Percentiles rank a stretch among this genome's conserved stretches.
phyloP scores from a whole-genome alignment of 2,113 vertebrate species.

The Phocoena phocoena region DNA sequence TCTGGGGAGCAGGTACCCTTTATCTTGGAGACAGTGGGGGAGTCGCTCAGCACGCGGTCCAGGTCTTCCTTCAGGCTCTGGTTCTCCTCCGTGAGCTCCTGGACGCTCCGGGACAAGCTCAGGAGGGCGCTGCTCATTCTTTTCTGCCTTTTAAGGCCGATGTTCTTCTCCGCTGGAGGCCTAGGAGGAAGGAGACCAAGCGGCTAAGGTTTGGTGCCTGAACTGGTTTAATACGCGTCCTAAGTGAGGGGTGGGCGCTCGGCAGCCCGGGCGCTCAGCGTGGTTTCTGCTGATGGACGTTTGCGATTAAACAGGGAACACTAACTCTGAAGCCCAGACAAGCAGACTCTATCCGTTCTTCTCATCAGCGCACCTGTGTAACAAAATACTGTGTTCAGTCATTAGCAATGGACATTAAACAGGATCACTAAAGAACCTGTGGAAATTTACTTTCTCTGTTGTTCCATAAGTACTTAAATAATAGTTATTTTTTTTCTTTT shows the following conservation, averaged over 20 bases:
- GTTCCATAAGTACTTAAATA: accelerated
- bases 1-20: conserved; percentile 83
- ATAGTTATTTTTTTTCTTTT: too few relatives aligned
- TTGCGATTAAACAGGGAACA: background rate
- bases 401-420: background rate
- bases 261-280: background rate
- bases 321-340: background rate
- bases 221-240: background rate
- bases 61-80: conserved; percentile 88
- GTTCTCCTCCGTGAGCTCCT: conserved; percentile 92
- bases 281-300: accelerated
- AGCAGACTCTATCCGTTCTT: background rate
- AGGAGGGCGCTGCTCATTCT: conserved; percentile 86
- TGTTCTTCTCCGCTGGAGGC: conserved; percentile 83
- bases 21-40: conserved; percentile 75
- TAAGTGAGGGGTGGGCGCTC: accelerated
- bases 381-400: background rate
- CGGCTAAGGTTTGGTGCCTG: background rate
- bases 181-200: conserved; percentile 63
- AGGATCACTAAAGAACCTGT: accelerated
- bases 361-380: too few relatives aligned
- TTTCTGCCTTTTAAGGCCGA: conserved; percentile 86
- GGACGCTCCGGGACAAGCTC: conserved; percentile 88
- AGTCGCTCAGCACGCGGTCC: conserved; percentile 81
- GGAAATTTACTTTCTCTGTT: too few relatives aligned